Evolutionary conservation across 1,140 invertebrate genomes (phyloP), one percentile per base, ranked within the genome.

Genomic region (Habropoda laboriosa): DNA sequence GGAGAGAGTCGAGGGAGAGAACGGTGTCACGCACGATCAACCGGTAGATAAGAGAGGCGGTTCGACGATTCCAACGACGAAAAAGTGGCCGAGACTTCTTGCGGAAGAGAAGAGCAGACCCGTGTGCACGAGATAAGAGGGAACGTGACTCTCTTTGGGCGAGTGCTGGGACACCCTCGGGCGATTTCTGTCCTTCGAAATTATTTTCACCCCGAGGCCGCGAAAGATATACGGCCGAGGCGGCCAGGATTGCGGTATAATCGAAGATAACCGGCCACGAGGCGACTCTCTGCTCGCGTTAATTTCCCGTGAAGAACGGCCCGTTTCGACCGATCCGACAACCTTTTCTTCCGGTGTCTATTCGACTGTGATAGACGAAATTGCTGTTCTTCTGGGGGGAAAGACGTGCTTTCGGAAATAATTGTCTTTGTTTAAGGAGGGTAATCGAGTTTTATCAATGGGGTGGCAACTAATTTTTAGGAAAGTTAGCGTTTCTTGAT

Each of bases 21-120:
- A 30, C 68, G 57, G 51, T 47, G 51, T 61, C 35, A 55, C 68
- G 68, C 61, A 73, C 75, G 82, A 82, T 79, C 75, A 40, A 45
- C 27, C 49, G 70, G 45, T 49, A 24, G 60, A 72, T 66, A 70
- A 53, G 67, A n/a, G n/a, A n/a, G 51, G 38, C 21, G 77, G 38
- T 30, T 71, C 66, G 27, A 49, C 42, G 60, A 45, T 70, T 51
- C 24, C n/a, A 63, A 38, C 2, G 27, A 10, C 21, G 63, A 67
- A 76, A 57, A 76, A 57, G 38, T 40, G 8, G 8, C 24, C 10
- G 24, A 30, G 32, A 40, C 13, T 57, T 68, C 51, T 76, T 57
- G 51, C 73, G 40, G 40, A 38, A 67, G 40, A 67, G 40, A 38
- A 67, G 40, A 67, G 18, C 58, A 53, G 27, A 6, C 61, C 4